A percentile compares a stretch with the other conserved stretches of the same genome.
These are phyloP conservation scores for Hesperophylax magnus DNA, from an alignment of 1,140 invertebrate species.

Conservation along the genomic window DNA sequence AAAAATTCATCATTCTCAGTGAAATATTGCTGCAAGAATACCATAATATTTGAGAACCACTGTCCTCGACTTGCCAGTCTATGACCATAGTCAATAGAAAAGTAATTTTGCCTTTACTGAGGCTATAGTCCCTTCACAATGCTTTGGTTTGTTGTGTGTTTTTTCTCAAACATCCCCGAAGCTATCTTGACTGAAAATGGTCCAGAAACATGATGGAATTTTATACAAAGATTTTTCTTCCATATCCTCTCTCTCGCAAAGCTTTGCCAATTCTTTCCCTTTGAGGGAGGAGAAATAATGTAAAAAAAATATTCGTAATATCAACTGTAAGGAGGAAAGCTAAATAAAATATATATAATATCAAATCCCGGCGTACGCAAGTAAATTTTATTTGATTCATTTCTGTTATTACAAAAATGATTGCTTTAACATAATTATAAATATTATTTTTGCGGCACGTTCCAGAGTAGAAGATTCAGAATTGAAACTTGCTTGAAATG, in stretches of 20 bases:
- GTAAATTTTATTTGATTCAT: no score
- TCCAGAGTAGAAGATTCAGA: no score
- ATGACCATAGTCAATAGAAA: slow-evolving; percentile 39
- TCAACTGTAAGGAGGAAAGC: no score
- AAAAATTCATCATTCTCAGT: no score
- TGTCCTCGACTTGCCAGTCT: not conserved
- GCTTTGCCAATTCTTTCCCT: not conserved
- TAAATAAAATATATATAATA: no score
- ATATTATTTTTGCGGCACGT: no score
- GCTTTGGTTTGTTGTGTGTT: slow-evolving; percentile 25
- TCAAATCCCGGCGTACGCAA: no score
- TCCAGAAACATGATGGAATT: slow-evolving; percentile 17
- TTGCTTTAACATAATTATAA: no score
- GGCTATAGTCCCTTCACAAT: slow-evolving; percentile 14
- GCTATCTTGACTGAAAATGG: slow-evolving; percentile 16
- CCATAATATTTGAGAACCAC: not conserved
- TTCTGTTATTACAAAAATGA: no score
- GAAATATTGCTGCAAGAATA: not conserved
- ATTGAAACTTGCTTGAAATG: no score
- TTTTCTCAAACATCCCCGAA: slow-evolving; percentile 26
- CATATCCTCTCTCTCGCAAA: not conserved
- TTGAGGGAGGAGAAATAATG: not conserved
- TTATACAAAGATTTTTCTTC: slow-evolving; percentile 11
- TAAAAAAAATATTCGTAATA: not conserved
- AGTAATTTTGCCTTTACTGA: slow-evolving; percentile 37